Base-by-base conservation (phyloP, 2,113 vertebrate genomes). In the Lepus europaeus region DNA sequence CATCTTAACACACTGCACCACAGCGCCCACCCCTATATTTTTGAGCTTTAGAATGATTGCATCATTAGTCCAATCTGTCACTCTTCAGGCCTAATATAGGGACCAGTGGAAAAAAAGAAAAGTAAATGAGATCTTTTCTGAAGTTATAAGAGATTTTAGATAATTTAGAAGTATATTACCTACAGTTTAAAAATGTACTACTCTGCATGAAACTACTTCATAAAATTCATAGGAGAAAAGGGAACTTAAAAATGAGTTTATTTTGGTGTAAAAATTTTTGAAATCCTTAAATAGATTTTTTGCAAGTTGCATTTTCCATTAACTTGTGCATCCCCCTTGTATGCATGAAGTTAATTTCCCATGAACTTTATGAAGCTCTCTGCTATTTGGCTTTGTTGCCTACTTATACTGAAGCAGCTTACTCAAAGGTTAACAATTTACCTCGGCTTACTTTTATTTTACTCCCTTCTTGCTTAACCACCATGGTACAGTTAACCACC, bases 361-460 rank as follows among this genome's bases (percentile, higher is more conserved):
- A 59, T 59, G 56, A 59, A 59, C 56, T 45, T 45, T 45, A 45
- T 45, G 45, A 45, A 45, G 45, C 45, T 59, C 56, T 59, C 2
- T 59, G 19, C 61, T 68, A 6, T 74, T 93, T 86, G 31, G 5
- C 51, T 93, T 29, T 76, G 66, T 81, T 86, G 6, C n/a, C 51
- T 36, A 9, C 33, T 92, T 94, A 63, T 59, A 77, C 63, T 61
- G 39, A 83, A 83, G 64, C 36, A 63, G 39, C 78, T 87, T 56
- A 93, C 27, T 87, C 27, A 53, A 51, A 87, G 61, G n/a, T 77
- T 81, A 64, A 76, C 31, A 51, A 1, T 76, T 87, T 13, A 56
- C 69, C 8, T 63, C 84, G 79, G 29, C 51, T 63, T 69, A 16
- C 39, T 90, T 95, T 87, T 82, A 70, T 90, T 95, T 87, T 82